Evolutionary conservation across 2,797 vertebrate species (phyloP).

Genomic region (Anguilla anguilla): DNA sequence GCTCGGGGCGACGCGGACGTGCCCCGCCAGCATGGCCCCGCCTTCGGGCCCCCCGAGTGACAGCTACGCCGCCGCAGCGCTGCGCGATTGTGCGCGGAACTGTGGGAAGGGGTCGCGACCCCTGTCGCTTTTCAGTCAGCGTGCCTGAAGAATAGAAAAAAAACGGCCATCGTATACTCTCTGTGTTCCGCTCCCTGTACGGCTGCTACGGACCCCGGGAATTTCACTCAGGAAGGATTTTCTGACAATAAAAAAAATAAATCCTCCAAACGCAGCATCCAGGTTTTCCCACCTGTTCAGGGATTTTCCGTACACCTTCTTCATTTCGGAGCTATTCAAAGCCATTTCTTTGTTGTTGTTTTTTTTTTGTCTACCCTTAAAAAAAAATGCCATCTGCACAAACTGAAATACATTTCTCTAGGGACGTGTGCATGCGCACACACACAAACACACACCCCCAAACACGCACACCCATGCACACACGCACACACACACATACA

Average conservation of each 20-base stretch:
- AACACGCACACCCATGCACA: neutral
- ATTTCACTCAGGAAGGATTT: neutral
- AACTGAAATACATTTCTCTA: neutral
- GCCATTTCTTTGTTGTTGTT: neutral
- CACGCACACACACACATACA: neutral
- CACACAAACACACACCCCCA: neutral
- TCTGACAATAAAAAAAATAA: slow-evolving; percentile 9
- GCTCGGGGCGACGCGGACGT: neutral
- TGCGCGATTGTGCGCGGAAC: neutral
- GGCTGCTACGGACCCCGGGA: neutral
- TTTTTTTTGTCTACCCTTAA: neutral
- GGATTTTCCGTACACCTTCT: neutral
- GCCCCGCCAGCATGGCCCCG: neutral
- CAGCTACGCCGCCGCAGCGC: neutral
- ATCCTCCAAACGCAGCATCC: slow-evolving; percentile 3
- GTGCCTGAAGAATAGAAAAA: neutral
- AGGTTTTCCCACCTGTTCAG: neutral
- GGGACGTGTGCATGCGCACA: neutral
- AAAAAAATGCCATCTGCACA: neutral
- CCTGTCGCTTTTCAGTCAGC: neutral
- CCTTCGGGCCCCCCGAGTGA: neutral
- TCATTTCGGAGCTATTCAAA: neutral
- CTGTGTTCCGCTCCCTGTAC: neutral
- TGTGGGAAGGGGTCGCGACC: neutral
- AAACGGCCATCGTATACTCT: neutral